Conservation (phyloP, 2,888 invertebrate species). For the Noctua janthe region DNA sequence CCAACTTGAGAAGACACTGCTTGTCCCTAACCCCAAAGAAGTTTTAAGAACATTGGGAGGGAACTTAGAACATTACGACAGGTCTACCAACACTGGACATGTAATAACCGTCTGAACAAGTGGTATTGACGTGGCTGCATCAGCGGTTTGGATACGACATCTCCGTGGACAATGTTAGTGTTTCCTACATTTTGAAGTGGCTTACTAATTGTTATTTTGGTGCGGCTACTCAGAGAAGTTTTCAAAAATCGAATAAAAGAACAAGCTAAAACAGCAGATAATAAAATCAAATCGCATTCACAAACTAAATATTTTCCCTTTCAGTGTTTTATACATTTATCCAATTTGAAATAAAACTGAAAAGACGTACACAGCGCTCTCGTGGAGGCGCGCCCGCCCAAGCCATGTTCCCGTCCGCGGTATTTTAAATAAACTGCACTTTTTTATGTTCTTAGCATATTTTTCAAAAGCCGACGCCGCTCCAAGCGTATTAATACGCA, state of each 20-base stretch:
- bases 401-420: slow-evolving; percentile 83
- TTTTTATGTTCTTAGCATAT: slow-evolving; percentile 81
- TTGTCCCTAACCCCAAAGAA: slow-evolving; percentile 45
- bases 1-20: slow-evolving; percentile 77
- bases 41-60: slow-evolving; percentile 60
- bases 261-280: slow-evolving; percentile 3
- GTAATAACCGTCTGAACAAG: slow-evolving; percentile 82
- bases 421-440: slow-evolving; percentile 85
- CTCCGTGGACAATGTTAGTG: slow-evolving; percentile 64
- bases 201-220: slow-evolving; percentile 28
- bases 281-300: slow-evolving; percentile 53
- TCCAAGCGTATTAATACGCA: slow-evolving; percentile 85
- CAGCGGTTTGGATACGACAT: slow-evolving; percentile 84
- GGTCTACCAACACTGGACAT: slow-evolving; percentile 78
- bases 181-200: slow-evolving; percentile 33
- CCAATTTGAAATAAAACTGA: slow-evolving; percentile 79
- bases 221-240: not conserved
- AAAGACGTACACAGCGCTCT: slow-evolving; percentile 75
- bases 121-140: slow-evolving; percentile 84
- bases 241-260: not conserved
- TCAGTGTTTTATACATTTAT: slow-evolving; percentile 77
- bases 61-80: slow-evolving; percentile 65
- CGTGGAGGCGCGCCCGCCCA: slow-evolving; percentile 82
- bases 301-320: slow-evolving; percentile 53
- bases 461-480: slow-evolving; percentile 80